Percentiles rank a stretch among this genome's conserved stretches.
phyloP scores from a whole-genome alignment of 2,113 vertebrate species.

The Euleptes europaea region DNA sequence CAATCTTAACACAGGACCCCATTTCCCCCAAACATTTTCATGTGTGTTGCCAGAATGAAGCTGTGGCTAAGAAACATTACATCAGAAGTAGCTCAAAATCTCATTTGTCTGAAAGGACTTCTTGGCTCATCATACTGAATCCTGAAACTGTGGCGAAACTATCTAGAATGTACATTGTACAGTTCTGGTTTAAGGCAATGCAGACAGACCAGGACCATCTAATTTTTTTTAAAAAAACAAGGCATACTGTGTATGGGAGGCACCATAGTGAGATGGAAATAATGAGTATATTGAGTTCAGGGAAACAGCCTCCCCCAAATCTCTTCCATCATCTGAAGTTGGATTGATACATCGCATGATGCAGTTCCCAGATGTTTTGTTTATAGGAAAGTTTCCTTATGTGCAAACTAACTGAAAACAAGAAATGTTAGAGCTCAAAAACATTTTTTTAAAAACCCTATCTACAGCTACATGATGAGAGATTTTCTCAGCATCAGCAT shows the following conservation, averaged over 20 bases:
- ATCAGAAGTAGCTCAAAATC: not conserved
- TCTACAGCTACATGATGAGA: constrained; percentile 73
- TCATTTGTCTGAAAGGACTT: not conserved
- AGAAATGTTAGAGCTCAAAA: constrained; percentile 71
- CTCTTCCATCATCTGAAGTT: constrained; percentile 64
- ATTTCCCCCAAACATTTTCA: not conserved
- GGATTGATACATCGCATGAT: constrained; percentile 66
- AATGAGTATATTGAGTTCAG: constrained; percentile 42
- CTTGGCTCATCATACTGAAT: not conserved
- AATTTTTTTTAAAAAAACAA: constrained; percentile 12
- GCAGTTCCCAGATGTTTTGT: constrained; percentile 73
- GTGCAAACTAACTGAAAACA: constrained; percentile 71
- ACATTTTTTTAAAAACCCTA: constrained; percentile 56
- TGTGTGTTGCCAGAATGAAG: not conserved
- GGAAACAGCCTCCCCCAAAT: constrained; percentile 50
- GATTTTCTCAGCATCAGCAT: constrained; percentile 81
- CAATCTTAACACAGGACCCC: not conserved
- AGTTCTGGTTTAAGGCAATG: not conserved
- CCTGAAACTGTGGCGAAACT: not conserved
- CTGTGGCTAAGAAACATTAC: not conserved
- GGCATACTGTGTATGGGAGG: not conserved
- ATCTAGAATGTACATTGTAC: not conserved
- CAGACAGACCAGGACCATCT: not conserved
- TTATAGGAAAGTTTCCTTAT: constrained; percentile 75
- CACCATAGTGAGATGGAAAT: constrained; percentile 46